These are phyloP conservation scores for Tauraco erythrolophus DNA, from an alignment of 2,113 vertebrate species.

Conservation along the genomic window DNA sequence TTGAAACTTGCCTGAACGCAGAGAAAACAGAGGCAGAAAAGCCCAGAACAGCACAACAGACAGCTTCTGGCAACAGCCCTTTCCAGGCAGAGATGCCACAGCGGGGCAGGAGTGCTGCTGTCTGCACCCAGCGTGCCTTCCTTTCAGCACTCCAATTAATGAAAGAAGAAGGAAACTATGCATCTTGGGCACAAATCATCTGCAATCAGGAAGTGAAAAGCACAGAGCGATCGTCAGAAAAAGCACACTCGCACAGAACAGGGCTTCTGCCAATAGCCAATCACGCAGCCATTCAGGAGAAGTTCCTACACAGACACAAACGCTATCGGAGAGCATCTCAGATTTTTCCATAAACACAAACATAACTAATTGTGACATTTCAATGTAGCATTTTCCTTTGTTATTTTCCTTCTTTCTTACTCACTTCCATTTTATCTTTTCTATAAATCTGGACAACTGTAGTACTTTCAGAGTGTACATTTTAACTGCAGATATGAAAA, in stretches of 20 bases:
- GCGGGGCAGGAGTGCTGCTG: neutral
- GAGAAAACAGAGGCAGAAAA: neutral
- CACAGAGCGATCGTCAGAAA: neutral
- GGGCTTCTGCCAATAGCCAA: neutral
- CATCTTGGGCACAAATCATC: neutral
- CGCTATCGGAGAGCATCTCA: neutral
- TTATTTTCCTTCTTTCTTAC: neutral
- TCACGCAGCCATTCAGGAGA: neutral
- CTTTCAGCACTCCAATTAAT: neutral
- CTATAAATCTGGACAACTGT: neutral
- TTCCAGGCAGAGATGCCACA: neutral
- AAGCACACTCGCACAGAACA: neutral
- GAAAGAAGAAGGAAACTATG: neutral
- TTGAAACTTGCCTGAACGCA: neutral
- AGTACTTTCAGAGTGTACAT: neutral
- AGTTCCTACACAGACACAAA: neutral
- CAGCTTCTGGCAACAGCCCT: neutral
- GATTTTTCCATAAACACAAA: constrained; percentile 11
- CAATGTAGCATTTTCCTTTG: accelerated
- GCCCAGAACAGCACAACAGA: neutral
- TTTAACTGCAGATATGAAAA: constrained; percentile 31
- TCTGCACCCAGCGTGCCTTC: neutral
- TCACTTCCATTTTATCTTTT: neutral
- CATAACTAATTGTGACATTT: neutral
- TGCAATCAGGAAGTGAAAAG: neutral